Conservation (phyloP, 2,797 vertebrate genomes). For the Acropternis orthonyx region DNA sequence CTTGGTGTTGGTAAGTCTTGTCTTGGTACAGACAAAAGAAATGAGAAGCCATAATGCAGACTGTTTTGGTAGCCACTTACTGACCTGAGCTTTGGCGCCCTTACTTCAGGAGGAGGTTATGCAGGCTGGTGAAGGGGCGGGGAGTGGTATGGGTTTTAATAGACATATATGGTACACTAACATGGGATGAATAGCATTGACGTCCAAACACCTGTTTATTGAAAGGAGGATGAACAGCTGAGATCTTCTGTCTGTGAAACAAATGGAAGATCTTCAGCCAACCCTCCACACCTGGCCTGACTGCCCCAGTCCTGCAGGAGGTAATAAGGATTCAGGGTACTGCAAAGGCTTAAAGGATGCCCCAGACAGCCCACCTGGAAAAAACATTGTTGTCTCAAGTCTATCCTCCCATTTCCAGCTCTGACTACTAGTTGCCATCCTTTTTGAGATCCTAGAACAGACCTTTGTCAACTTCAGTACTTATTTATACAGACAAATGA, state of each 20-base stretch:
- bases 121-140: background rate
- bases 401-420: background rate
- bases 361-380: background rate
- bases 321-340: background rate
- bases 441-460: background rate
- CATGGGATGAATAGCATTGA: background rate
- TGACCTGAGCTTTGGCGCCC: background rate
- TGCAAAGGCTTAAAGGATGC: background rate
- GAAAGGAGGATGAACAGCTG: background rate
- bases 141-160: background rate
- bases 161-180: too few relatives aligned
- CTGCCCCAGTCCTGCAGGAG: background rate
- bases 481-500: conserved; percentile 16
- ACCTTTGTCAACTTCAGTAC: background rate
- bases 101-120: background rate
- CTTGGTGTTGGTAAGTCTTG: background rate
- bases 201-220: background rate
- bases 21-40: background rate
- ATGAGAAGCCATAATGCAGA: background rate
- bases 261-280: background rate
- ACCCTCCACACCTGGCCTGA: too few relatives aligned
- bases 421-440: background rate
- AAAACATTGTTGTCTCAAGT: background rate
- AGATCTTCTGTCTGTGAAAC: background rate
- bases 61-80: background rate